Evolutionary conservation across 2,888 invertebrate genomes (phyloP).

Genomic region (Yponomeuta sedellus): DNA sequence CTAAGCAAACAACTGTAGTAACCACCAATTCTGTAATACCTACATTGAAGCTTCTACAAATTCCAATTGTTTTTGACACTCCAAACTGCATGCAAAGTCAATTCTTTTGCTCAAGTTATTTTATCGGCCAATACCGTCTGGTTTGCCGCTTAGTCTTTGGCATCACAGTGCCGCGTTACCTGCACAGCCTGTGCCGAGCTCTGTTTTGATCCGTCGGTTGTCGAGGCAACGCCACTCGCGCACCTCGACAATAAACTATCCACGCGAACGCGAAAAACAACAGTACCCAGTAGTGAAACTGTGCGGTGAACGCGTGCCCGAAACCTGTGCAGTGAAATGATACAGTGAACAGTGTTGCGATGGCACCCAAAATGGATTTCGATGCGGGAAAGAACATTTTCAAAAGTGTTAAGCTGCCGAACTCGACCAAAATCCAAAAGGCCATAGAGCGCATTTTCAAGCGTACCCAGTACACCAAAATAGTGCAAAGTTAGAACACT

Average conservation of each 20-base stretch:
- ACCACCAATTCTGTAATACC: no score
- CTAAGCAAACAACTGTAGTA: no score
- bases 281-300: slow-evolving; percentile 1
- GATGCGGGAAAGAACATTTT: slow-evolving; percentile 59
- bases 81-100: no score
- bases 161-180: slow-evolving; percentile 41
- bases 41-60: no score
- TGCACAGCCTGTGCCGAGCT: slow-evolving; percentile 40
- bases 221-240: slow-evolving; percentile 54
- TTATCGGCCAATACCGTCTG: neutral
- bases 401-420: slow-evolving; percentile 59
- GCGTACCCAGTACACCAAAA: slow-evolving; percentile 68
- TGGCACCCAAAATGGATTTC: slow-evolving; percentile 71
- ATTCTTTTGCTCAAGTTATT: no score
- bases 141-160: slow-evolving; percentile 40
- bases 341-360: slow-evolving; percentile 48
- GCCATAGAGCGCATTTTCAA: slow-evolving; percentile 66
- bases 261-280: neutral
- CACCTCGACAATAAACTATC: slow-evolving; percentile 27
- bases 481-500: slow-evolving; percentile 58
- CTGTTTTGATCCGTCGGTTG: slow-evolving; percentile 67
- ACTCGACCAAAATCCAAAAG: slow-evolving; percentile 45
- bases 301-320: neutral
- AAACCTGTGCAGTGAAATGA: slow-evolving; percentile 36
- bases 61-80: no score